Evolutionary conservation across 2,888 invertebrate species (phyloP), one percentile per base, ranked within the genome.

Genomic region (Ornithoptera alexandrae): DNA sequence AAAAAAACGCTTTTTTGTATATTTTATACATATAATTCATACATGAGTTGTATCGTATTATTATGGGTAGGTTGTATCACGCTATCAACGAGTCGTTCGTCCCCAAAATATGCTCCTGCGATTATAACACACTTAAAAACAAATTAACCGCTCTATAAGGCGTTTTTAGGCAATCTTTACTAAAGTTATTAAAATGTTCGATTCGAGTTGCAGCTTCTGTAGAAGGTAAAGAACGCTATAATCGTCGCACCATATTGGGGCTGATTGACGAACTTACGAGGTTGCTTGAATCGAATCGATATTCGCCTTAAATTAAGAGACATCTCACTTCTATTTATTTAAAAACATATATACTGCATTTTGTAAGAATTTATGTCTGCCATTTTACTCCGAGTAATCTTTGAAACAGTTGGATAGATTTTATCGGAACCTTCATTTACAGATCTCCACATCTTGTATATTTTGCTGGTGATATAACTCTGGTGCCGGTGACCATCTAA

Each of bases 191-290:
- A 62, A 65, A 62, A 62, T 18, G 8, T 36, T 50, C 56, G 64
- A 62, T 62, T 36, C n/a, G 57, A 57, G 58, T 58, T 57, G 39
- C 61, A 12, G 20, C 22, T 66, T 46, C 63, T 67, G 39, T 63
- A 70, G 53, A 70, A 70, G 67, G 70, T 53, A 56, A 56, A 74
- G 84, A 84, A 86, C 88, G 88, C 88, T 87, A 85, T 81, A 81
- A 78, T 72, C 79, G 80, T 79, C 80, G 78, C 79, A 77, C 85
- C 84, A 83, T 84, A 87, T 85, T 81, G 84, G 79, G 85, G 84
- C 84, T 89, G 89, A 89, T 87, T 88, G 89, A 88, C 88, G 85
- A 85, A 69, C 77, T 74, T 78, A 79, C 78, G 78, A 79, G 79
- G 81, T 84, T 82, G 83, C 81, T 83, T 83, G 85, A 84, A 83